A percentile compares a stretch with the other conserved stretches of the same genome.
phyloP scores from a whole-genome alignment of 2,797 vertebrate species.

The Pseudopleuronectes americanus region DNA sequence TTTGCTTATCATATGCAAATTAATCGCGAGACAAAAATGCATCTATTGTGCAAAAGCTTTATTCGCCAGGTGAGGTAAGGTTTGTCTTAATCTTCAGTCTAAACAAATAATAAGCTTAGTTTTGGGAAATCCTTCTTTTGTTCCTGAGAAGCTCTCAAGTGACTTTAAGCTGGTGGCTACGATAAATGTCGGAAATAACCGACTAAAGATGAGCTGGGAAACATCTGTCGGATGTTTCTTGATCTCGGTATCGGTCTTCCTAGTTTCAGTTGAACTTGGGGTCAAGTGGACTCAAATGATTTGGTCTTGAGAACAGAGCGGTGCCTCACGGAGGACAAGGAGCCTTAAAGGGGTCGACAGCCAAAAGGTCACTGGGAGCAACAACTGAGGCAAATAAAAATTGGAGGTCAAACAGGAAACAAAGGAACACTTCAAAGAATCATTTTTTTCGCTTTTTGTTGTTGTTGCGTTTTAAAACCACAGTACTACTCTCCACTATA shows the following conservation, averaged over 20 bases:
- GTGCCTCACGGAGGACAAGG: slow-evolving; percentile 41
- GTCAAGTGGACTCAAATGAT: neutral
- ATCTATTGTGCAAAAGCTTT: too few relatives aligned
- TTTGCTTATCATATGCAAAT: too few relatives aligned
- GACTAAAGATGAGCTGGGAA: too few relatives aligned
- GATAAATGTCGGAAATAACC: too few relatives aligned
- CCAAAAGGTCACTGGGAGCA: slow-evolving; percentile 57
- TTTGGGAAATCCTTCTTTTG: too few relatives aligned
- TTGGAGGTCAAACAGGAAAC: slow-evolving; percentile 57
- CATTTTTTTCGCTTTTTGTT: slow-evolving; percentile 31
- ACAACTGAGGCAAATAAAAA: slow-evolving; percentile 59
- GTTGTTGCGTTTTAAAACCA: slow-evolving; percentile 60
- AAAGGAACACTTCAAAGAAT: slow-evolving; percentile 68
- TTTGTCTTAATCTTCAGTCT: too few relatives aligned
- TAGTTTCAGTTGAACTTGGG: neutral
- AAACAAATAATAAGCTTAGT: too few relatives aligned
- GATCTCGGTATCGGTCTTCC: neutral
- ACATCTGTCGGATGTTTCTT: neutral
- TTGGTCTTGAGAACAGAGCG: slow-evolving; percentile 77
- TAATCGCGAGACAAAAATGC: too few relatives aligned
- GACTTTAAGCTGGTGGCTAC: too few relatives aligned
- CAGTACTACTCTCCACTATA: slow-evolving; percentile 84
- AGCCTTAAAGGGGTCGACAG: slow-evolving; percentile 56
- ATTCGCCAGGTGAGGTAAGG: too few relatives aligned
- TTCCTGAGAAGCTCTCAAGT: too few relatives aligned